phyloP scores from a whole-genome alignment of 2,888 invertebrate genomes.

The Lochmaea crataegi region DNA sequence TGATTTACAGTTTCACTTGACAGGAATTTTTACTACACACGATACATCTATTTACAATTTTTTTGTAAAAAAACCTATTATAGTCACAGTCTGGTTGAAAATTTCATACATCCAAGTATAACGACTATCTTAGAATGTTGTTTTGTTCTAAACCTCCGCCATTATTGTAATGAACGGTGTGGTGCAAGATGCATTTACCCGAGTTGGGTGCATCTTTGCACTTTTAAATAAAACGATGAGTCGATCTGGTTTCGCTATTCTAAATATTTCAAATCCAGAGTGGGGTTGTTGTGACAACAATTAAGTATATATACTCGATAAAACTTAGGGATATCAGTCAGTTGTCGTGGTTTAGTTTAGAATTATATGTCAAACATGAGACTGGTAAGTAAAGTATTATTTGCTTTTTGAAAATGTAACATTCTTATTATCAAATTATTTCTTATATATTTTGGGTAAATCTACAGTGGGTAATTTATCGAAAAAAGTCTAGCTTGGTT shows the following conservation, averaged over 20 bases:
- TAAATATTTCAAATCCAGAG: slow-evolving; percentile 55
- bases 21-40: slow-evolving; percentile 28
- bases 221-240: slow-evolving; percentile 56
- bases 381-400: slow-evolving; percentile 46
- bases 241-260: slow-evolving; percentile 60
- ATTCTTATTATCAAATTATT: not conserved
- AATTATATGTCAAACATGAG: slow-evolving; percentile 44
- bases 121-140: not conserved
- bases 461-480: too few relatives aligned
- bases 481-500: too few relatives aligned
- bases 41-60: slow-evolving; percentile 8
- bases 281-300: slow-evolving; percentile 56
- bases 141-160: not conserved
- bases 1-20: slow-evolving; percentile 5
- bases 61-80: not conserved
- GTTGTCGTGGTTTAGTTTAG: slow-evolving; percentile 42
- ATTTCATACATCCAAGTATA: not conserved
- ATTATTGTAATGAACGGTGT: not conserved
- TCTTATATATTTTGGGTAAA: too few relatives aligned
- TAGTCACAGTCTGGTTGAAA: not conserved
- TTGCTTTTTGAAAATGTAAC: slow-evolving; percentile 6
- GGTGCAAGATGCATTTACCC: slow-evolving; percentile 26
- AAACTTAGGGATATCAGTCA: slow-evolving; percentile 51
- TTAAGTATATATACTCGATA: slow-evolving; percentile 58
- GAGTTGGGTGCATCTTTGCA: slow-evolving; percentile 48